Evolutionary conservation across 2,888 invertebrate species (phyloP), one percentile per base, ranked within the genome.

Genomic region (Tetragonula carbonaria): DNA sequence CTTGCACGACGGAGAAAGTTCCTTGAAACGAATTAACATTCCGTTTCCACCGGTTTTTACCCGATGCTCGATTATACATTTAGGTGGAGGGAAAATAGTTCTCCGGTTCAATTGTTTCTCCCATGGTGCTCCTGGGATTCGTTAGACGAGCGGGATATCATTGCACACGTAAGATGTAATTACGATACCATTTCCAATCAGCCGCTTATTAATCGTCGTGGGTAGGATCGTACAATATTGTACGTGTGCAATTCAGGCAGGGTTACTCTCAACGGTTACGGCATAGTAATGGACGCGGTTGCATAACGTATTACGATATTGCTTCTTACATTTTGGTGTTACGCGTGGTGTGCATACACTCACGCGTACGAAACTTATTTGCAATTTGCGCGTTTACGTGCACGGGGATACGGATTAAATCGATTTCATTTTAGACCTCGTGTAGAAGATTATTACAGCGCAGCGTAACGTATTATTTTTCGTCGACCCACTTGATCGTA

Each of bases 171-270:
- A 53, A 70, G 57, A 28, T 70, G 50, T 50, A 84, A 84, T 84
- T 78, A 78, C 66, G 74, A 71, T 84, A 78, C 53, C 38, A 63
- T 83, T 70, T 68, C 67, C 70, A 73, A 72, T 63, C 77, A 55
- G 68, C 33, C 53, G 51, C 23, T 84, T 84, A 84, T 84, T 84
- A 84, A 84, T 84, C 78, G 84, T 68, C 51, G 59, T 33, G 13
- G 51, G 23, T n/a, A 72, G n/a, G 50, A 62, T 68, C 68, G 72
- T 45, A 53, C 67, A 82, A 77, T 73, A 77, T 83, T 18, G 66
- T 71, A 75, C 84, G 84, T 78, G 84, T 33, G 68, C 78, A 70
- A 84, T 84, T 71, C 50, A 70, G 73, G 70, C 84, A 84, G 84
- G 4, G 68, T 45, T 71, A 62, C 50, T 55, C 18, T 55, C 18